A percentile compares a stretch with the other conserved stretches of the same genome.
Conservation (phyloP, 2,888 invertebrate species). For the Tetragonisca angustula region DNA sequence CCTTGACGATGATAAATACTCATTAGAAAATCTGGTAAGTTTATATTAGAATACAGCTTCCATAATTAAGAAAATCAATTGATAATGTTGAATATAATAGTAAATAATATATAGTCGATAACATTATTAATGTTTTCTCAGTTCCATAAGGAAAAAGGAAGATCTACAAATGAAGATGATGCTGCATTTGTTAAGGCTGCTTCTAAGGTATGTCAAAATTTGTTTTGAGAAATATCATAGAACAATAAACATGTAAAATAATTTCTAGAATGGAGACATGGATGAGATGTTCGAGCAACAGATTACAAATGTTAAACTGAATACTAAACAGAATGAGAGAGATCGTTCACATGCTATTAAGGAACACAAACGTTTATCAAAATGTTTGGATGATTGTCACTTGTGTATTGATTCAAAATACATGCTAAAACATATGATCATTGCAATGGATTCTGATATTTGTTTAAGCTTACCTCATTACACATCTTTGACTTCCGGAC, state of each 20-base stretch:
- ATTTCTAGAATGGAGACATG: constrained; percentile 85
- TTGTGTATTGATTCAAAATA: constrained; percentile 93
- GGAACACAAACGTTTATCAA: constrained; percentile 89
- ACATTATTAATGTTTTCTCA: constrained; percentile 77
- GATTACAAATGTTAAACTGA: constrained; percentile 88
- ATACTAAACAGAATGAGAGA: constrained; percentile 86
- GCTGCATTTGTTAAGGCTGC: constrained; percentile 91
- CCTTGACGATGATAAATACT: constrained; percentile 95
- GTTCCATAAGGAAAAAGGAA: constrained; percentile 93
- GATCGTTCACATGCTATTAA: constrained; percentile 89
- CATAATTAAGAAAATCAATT: background rate
- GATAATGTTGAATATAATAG: too few species aligned
- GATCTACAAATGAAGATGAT: constrained; percentile 92
- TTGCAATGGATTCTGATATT: constrained; percentile 92
- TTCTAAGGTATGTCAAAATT: constrained; percentile 83
- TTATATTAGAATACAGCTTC: background rate
- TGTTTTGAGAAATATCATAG: constrained; percentile 1
- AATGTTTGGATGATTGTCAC: constrained; percentile 91
- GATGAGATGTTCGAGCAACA: constrained; percentile 94
- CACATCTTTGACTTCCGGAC: constrained; percentile 92
- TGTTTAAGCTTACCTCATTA: constrained; percentile 93
- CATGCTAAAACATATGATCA: constrained; percentile 93
- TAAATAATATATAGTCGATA: background rate
- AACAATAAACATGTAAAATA: constrained; percentile 13
- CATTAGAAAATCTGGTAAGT: constrained; percentile 92